Evolutionary conservation across 1,140 invertebrate species (phyloP).

Genomic region (Brachionus paranguensis): DNA sequence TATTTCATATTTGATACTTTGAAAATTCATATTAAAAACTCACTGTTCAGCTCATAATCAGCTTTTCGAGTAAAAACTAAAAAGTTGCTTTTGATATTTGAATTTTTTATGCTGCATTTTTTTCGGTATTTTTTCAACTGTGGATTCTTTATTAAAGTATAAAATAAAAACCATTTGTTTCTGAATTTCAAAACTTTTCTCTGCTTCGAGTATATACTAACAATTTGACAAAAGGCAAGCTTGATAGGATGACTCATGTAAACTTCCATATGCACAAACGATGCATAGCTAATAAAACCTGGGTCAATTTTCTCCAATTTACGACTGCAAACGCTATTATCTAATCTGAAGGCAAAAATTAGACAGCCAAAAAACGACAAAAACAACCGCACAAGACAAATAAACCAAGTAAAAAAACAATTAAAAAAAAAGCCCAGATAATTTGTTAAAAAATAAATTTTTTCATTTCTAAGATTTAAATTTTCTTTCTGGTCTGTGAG

Average conservation of each 20-base stretch:
- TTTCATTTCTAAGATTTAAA: background rate
- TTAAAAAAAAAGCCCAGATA: slow-evolving; percentile 39
- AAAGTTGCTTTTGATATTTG: no score
- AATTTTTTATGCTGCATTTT: background rate
- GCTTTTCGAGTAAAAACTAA: no score
- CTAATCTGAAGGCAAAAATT: background rate
- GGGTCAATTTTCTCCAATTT: background rate
- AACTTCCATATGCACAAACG: slow-evolving; percentile 35
- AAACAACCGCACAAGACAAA: background rate
- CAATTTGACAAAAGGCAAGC: background rate
- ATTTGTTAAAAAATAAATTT: background rate
- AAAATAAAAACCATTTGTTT: background rate
- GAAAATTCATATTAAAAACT: no score
- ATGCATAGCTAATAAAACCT: slow-evolving; percentile 23
- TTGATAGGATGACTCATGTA: slow-evolving; percentile 19
- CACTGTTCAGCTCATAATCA: no score
- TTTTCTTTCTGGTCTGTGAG: background rate
- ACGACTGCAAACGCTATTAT: slow-evolving; percentile 37
- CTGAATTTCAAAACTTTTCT: background rate
- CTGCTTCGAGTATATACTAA: background rate
- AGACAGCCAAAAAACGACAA: background rate
- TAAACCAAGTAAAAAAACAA: slow-evolving; percentile 28
- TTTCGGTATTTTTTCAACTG: background rate
- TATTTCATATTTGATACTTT: no score
- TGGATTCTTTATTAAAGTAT: background rate